phyloP scores from a whole-genome alignment of 2,113 vertebrate genomes.

The Ameiurus melas region DNA sequence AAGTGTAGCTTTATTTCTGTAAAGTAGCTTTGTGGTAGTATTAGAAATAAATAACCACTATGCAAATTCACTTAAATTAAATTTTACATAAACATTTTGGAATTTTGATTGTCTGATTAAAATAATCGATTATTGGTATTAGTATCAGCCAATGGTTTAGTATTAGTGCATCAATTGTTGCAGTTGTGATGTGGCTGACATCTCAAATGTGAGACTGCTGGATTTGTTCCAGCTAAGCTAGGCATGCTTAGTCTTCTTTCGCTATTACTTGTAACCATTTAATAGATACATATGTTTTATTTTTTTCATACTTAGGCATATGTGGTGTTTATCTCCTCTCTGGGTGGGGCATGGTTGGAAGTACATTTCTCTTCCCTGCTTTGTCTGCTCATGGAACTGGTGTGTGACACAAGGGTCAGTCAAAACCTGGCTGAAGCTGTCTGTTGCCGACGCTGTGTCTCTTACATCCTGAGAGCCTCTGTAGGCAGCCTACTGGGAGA shows the following conservation, averaged over 20 bases:
- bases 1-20: too few species aligned
- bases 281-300: too few species aligned
- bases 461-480: conserved; percentile 86
- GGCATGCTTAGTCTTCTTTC: background rate
- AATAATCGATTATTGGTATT: background rate
- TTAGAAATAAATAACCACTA: too few species aligned
- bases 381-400: conserved; percentile 80
- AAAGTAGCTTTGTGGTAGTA: background rate
- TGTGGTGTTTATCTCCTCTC: conserved; percentile 83
- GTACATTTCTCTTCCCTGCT: conserved; percentile 82
- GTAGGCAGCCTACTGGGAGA: conserved; percentile 87
- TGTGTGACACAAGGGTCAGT: conserved; percentile 77
- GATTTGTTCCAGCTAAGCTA: background rate
- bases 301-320: conserved; percentile 69
- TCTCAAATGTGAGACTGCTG: too few species aligned
- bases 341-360: conserved; percentile 88
- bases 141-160: background rate
- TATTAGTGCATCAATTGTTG: background rate
- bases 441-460: conserved; percentile 79
- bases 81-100: too few species aligned
- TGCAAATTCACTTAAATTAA: too few species aligned
- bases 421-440: conserved; percentile 78
- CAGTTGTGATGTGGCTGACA: background rate
- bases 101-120: background rate
- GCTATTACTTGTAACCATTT: background rate